A percentile compares a stretch with the other conserved stretches of the same genome.
Evolutionary conservation across 1,140 invertebrate genomes (phyloP).

Genomic region (Sarcophaga peregrina): DNA sequence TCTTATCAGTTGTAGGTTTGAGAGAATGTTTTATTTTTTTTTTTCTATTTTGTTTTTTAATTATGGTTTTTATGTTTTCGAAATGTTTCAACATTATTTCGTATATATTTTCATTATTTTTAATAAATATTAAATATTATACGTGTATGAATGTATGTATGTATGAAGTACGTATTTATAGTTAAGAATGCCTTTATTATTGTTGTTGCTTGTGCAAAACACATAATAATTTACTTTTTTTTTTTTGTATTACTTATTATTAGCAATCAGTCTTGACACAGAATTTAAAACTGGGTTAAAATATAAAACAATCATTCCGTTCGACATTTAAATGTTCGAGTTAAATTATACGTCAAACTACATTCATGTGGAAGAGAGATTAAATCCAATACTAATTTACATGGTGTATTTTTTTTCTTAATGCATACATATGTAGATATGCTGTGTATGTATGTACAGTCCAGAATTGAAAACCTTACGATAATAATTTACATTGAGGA

Average conservation of each 20-base stretch:
- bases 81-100: not conserved
- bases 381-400: too few species aligned
- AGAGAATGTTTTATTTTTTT: not conserved
- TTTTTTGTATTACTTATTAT: not conserved
- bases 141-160: too few species aligned
- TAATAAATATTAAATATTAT: not conserved
- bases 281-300: constrained; percentile 10
- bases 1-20: constrained; percentile 2
- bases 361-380: too few species aligned
- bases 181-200: not conserved
- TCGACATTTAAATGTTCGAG: too few species aligned
- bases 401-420: too few species aligned
- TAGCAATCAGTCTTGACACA: not conserved
- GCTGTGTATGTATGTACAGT: too few species aligned
- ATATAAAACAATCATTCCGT: not conserved
- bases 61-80: not conserved
- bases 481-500: too few species aligned
- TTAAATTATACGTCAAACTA: too few species aligned
- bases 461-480: too few species aligned
- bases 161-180: not conserved
- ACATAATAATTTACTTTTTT: not conserved
- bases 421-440: too few species aligned
- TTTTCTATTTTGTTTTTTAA: not conserved
- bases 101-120: not conserved
- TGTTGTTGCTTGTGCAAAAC: constrained; percentile 5